Evolutionary conservation across 1,140 invertebrate genomes (phyloP), one percentile per base, ranked within the genome.

Genomic region (Drosophila leontia): DNA sequence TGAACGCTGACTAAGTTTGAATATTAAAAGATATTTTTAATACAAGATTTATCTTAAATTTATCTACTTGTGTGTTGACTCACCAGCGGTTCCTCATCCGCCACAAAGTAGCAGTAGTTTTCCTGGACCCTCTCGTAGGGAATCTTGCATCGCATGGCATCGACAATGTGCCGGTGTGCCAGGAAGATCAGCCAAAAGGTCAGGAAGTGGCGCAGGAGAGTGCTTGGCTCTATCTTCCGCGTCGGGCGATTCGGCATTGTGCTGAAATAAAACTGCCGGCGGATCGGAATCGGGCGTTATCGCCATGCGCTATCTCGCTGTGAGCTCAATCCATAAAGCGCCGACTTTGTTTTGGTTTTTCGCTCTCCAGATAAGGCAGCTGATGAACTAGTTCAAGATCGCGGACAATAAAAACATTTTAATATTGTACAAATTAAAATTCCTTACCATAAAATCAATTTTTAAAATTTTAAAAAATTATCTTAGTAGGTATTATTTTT

Each of bases 81-180:
- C 47, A 87, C 84, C 74, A 80, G 42, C 8, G 80, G 77, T 7
- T 81, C 39, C 9, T 64, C 78, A 29, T 82, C 50, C n/a, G 60
- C 70, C 12, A 87, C 45, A 29, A 56, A 79, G 51, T 88, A 88
- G 69, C 85, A 88, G n/a, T 90, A 88, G 17, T 84, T 50, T 7
- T 81, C 65, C 48, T 69, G 42, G 32, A 88, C 85, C 80, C 76
- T 78, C 47, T 80, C 80, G 29, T 88, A 88, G 12, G 84, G 84
- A 45, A 78, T 48, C 51, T 65, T 70, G 65, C 84, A 88, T 11
- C 84, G 84, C 56, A 74, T 44, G 0, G 64, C 68, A 3, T 9
- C 7, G 8, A 17, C 50, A 1, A 41, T 3, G 3, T 60, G 32
- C 3, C 60, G 2, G 3, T 60, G 45, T 17, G 42, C 29, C 44